A percentile compares a stretch with the other conserved stretches of the same genome.
These are phyloP conservation scores for Seira sanloemensis DNA, from an alignment of 2,888 invertebrate species.

Conservation along the genomic window DNA sequence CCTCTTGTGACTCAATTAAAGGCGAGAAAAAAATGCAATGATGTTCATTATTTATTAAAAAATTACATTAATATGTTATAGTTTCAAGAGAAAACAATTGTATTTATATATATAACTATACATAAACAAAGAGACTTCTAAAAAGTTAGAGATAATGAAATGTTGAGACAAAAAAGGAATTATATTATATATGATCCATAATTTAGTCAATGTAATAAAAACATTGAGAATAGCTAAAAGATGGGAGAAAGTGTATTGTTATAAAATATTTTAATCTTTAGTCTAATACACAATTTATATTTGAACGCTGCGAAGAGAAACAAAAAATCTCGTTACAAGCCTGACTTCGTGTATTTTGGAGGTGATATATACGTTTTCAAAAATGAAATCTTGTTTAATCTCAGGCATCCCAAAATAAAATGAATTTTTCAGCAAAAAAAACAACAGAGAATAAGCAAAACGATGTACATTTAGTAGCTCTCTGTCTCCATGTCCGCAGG, in stretches of 20 bases:
- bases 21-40: constrained; percentile 61
- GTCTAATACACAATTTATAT: constrained; percentile 12
- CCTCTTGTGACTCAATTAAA: constrained; percentile 67
- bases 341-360: constrained; percentile 28
- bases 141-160: constrained; percentile 54
- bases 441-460: too few relatives aligned
- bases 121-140: constrained; percentile 64
- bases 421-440: too few relatives aligned
- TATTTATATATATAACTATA: constrained; percentile 45
- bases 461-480: too few relatives aligned
- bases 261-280: constrained; percentile 28
- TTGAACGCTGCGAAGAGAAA: constrained; percentile 6
- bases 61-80: constrained; percentile 16
- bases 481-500: too few relatives aligned
- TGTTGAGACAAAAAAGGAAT: constrained; percentile 55
- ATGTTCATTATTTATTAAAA: constrained; percentile 57
- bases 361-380: constrained; percentile 44
- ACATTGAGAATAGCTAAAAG: constrained; percentile 48
- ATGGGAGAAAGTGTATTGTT: constrained; percentile 46
- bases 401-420: too few relatives aligned
- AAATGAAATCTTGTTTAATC: too few relatives aligned
- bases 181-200: constrained; percentile 27
- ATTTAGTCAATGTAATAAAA: constrained; percentile 52
- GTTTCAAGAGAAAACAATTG: not conserved
- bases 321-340: too few relatives aligned